These are phyloP conservation scores for Drosophila macrothrix DNA, from an alignment of 2,888 invertebrate genomes.

Conservation along the genomic window DNA sequence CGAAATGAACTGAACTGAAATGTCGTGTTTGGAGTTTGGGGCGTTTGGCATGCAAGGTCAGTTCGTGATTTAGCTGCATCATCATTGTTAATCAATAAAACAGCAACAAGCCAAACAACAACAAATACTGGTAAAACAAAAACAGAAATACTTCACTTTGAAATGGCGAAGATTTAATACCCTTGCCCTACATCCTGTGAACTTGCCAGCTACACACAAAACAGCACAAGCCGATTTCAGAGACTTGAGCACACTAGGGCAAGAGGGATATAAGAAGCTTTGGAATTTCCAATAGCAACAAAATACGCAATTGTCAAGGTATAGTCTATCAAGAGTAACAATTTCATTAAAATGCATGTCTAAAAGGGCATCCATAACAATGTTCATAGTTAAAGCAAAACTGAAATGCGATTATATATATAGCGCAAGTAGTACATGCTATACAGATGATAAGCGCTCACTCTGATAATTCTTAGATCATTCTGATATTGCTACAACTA, in stretches of 20 bases:
- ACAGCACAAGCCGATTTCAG: no score
- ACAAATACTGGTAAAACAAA: not conserved
- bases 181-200: not conserved
- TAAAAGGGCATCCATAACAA: no score
- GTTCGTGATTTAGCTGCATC: constrained; percentile 52
- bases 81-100: constrained; percentile 57
- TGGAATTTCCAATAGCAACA: no score
- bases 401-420: no score
- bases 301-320: no score
- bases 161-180: not conserved
- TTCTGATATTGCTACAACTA: not conserved
- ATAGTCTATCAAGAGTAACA: no score
- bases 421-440: no score
- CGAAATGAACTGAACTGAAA: constrained; percentile 21
- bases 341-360: no score
- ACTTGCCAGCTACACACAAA: no score
- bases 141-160: not conserved
- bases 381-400: no score
- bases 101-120: constrained; percentile 22
- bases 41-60: constrained; percentile 58
- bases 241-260: no score
- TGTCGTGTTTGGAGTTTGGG: constrained; percentile 30
- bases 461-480: not conserved
- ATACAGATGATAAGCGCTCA: not conserved
- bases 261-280: no score